A percentile compares a stretch with the other conserved stretches of the same genome.
Conservation (phyloP, 2,797 vertebrate genomes). For the Falco naumanni region DNA sequence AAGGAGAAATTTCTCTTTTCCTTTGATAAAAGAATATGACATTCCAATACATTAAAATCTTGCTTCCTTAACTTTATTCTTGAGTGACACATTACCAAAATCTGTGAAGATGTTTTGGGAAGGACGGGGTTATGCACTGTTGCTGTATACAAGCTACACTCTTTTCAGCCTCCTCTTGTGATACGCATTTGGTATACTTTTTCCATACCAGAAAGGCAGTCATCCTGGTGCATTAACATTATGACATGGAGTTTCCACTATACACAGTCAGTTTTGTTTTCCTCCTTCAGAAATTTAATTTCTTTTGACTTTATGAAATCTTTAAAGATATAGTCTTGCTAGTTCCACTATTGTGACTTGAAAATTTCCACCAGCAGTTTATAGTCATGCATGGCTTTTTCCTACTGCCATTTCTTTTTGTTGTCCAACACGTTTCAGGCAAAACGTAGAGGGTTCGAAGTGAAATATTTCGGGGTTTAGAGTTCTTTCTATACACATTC, state of each 20-base stretch:
- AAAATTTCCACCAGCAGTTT: not conserved
- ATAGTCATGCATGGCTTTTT: not conserved
- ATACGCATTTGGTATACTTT: not conserved
- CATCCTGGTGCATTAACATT: not conserved
- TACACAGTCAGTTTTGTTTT: not conserved
- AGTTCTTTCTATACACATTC: not conserved
- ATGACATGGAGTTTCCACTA: not conserved
- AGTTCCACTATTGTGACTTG: not conserved
- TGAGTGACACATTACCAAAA: not conserved
- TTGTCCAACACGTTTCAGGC: not conserved
- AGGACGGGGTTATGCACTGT: not conserved
- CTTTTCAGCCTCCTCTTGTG: not conserved
- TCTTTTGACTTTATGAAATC: not conserved
- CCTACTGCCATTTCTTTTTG: not conserved
- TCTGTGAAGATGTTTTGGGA: not conserved
- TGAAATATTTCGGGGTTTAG: not conserved
- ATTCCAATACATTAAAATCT: not conserved
- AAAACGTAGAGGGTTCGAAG: not conserved
- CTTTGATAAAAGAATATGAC: not conserved
- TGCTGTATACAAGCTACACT: not conserved
- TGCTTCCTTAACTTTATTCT: not conserved
- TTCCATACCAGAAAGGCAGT: not conserved
- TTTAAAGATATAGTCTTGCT: not conserved
- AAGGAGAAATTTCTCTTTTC: not conserved
- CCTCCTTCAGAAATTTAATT: not conserved